phyloP scores from a whole-genome alignment of 1,140 invertebrate species.

The Aphaenogaster rudis region DNA sequence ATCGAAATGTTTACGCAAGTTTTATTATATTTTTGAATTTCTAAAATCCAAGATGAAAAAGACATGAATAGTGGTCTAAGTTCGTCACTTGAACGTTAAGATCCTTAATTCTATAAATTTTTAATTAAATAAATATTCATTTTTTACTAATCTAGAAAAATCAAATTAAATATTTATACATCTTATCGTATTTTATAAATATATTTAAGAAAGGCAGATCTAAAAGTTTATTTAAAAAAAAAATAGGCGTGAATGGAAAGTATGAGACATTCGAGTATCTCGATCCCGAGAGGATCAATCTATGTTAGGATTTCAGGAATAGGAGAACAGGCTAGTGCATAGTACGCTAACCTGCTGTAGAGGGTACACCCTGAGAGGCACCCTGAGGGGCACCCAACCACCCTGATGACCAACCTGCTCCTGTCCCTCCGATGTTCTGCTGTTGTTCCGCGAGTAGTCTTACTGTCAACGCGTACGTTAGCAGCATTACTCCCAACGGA shows the following conservation, averaged over 20 bases:
- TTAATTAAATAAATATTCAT: not conserved
- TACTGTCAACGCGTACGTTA: conserved; percentile 97
- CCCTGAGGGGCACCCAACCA: conserved; percentile 88
- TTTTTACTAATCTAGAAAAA: not conserved
- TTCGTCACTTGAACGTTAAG: not conserved
- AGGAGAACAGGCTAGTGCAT: conserved; percentile 66
- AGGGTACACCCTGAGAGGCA: conserved; percentile 85
- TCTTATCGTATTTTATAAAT: not conserved
- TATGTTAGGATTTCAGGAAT: not conserved
- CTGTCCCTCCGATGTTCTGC: conserved; percentile 90
- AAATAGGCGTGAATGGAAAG: not conserved
- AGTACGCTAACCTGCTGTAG: conserved; percentile 84
- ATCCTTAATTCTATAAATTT: not conserved
- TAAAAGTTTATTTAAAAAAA: not conserved
- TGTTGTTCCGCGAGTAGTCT: conserved; percentile 92
- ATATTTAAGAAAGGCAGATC: not conserved
- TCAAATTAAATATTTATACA: not conserved
- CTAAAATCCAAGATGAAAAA: not conserved
- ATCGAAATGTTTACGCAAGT: not conserved
- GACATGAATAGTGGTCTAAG: not conserved
- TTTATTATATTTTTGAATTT: not conserved
- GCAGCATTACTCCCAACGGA: conserved; percentile 96
- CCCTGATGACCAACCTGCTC: conserved; percentile 88
- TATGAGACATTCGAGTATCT: not conserved
- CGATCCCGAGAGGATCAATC: not conserved